These are phyloP conservation scores for Eunapius fragilis DNA, from an alignment of 37 sponge, comb jelly and placozoan species.

Conservation along the genomic window DNA sequence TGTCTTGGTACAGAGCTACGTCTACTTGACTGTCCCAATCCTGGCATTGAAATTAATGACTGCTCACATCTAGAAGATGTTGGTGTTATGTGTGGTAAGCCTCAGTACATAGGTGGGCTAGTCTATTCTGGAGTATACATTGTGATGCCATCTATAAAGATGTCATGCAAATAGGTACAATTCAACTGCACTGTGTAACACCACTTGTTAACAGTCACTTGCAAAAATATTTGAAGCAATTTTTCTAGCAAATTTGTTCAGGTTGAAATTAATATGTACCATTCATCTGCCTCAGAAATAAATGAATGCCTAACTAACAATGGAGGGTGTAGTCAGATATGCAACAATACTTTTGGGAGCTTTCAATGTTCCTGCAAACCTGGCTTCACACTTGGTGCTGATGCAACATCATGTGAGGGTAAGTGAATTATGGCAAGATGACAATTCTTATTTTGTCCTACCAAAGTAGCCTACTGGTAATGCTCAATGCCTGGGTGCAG, in stretches of 20 bases:
- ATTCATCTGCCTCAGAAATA: slow-evolving; percentile 3
- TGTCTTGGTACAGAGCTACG: slow-evolving; percentile 23
- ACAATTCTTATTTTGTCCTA: not conserved
- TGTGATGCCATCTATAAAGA: too few species aligned
- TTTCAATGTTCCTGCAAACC: slow-evolving; percentile 8
- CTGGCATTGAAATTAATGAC: slow-evolving; percentile 7
- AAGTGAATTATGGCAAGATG: not conserved
- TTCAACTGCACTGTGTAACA: too few species aligned
- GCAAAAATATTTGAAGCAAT: too few species aligned
- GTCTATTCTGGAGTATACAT: too few species aligned
- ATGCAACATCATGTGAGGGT: slow-evolving; percentile 18
- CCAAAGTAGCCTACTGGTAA: not conserved
- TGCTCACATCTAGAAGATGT: slow-evolving; percentile 44
- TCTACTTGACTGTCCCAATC: slow-evolving; percentile 14
- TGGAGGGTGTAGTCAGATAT: slow-evolving; percentile 20
- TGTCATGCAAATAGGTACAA: too few species aligned
- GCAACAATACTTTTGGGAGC: slow-evolving; percentile 26
- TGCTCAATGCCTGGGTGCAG: too few species aligned
- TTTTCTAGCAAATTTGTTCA: too few species aligned
- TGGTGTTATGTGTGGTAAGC: slow-evolving; percentile 4
- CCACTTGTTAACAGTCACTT: too few species aligned
- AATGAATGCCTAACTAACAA: slow-evolving; percentile 18
- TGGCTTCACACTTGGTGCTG: slow-evolving; percentile 12
- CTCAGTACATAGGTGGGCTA: too few species aligned
- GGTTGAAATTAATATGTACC: not conserved